Percentiles rank a stretch among this genome's conserved stretches.
These are phyloP conservation scores for Synaphobranchus kaupii DNA, from an alignment of 2,797 vertebrate genomes.

Conservation along the genomic window DNA sequence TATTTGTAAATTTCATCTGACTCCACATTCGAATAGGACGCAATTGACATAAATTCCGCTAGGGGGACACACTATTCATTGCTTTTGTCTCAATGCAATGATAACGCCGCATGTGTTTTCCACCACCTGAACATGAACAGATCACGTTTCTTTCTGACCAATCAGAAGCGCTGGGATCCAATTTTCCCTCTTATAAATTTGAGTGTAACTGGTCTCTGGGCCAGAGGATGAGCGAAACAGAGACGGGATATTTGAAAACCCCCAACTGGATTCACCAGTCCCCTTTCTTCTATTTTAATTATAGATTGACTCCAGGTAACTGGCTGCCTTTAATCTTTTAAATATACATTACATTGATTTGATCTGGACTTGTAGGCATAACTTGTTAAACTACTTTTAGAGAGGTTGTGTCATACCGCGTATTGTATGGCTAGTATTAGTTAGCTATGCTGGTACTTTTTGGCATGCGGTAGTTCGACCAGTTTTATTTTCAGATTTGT, in stretches of 20 bases:
- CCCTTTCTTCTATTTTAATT: slow-evolving; percentile 65
- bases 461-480: background rate
- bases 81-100: slow-evolving; percentile 55
- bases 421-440: background rate
- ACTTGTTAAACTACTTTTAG: too few relatives aligned
- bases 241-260: slow-evolving; percentile 13
- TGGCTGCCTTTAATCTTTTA: background rate
- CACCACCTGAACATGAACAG: slow-evolving; percentile 44
- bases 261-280: slow-evolving; percentile 65
- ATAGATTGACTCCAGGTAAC: slow-evolving; percentile 67
- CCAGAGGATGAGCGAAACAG: slow-evolving; percentile 70
- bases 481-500: slow-evolving; percentile 34
- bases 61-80: slow-evolving; percentile 44
- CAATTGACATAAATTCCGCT: background rate
- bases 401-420: background rate
- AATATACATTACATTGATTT: background rate
- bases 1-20: background rate
- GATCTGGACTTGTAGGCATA: too few relatives aligned
- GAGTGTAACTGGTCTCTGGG: background rate
- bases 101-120: slow-evolving; percentile 36
- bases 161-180: slow-evolving; percentile 56
- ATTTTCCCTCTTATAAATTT: slow-evolving; percentile 66
- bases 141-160: slow-evolving; percentile 59
- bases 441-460: background rate
- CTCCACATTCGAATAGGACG: background rate